phyloP scores from a whole-genome alignment of 2,888 invertebrate species.

The Carcina quercana region DNA sequence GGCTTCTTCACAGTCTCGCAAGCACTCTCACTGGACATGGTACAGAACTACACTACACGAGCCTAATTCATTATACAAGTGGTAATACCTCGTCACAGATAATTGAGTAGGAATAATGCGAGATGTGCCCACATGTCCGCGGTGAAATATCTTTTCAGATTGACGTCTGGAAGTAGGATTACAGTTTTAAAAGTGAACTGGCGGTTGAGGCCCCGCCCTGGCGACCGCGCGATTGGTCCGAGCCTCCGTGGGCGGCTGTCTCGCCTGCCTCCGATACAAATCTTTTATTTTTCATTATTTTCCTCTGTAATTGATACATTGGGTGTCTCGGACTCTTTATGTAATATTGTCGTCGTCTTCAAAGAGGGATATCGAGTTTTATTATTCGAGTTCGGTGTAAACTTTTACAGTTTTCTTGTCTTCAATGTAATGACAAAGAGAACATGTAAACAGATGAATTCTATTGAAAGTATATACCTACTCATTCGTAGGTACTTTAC shows the following conservation, averaged over 20 bases:
- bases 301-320: slow-evolving; percentile 43
- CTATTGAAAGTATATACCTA: too few relatives aligned
- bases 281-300: slow-evolving; percentile 25
- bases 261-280: slow-evolving; percentile 16
- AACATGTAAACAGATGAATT: too few relatives aligned
- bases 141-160: slow-evolving; percentile 54
- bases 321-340: slow-evolving; percentile 31
- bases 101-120: slow-evolving; percentile 18
- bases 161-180: slow-evolving; percentile 44
- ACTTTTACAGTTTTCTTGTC: too few relatives aligned
- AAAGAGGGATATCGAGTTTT: slow-evolving; percentile 24
- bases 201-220: slow-evolving; percentile 43
- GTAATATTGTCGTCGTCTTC: slow-evolving; percentile 22
- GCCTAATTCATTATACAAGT: slow-evolving; percentile 3
- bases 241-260: slow-evolving; percentile 40
- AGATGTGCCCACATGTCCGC: slow-evolving; percentile 37
- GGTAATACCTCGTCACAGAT: slow-evolving; percentile 14
- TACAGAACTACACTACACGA: neutral
- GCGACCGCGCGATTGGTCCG: slow-evolving; percentile 36
- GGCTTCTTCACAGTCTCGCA: slow-evolving; percentile 32
- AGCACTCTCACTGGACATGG: slow-evolving; percentile 30
- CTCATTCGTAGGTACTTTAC: too few relatives aligned
- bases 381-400: too few relatives aligned
- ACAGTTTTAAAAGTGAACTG: slow-evolving; percentile 38
- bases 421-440: too few relatives aligned